Evolutionary conservation across 2,888 invertebrate species (phyloP).

Genomic region (Stictocephala bisonia): DNA sequence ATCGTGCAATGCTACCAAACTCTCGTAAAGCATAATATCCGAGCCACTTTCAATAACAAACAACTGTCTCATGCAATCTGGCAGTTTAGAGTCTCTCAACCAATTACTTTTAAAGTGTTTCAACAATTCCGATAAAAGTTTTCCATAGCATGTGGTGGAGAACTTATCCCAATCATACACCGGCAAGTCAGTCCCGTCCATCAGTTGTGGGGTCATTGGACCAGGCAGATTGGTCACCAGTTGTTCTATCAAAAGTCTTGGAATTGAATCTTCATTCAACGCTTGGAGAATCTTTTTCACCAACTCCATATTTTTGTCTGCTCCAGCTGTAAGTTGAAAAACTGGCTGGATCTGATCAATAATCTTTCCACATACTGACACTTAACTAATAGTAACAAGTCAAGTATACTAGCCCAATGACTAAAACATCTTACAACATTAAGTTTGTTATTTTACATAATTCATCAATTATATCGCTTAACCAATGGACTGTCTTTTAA

Average conservation of each 20-base stretch:
- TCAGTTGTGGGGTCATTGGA: constrained; percentile 74
- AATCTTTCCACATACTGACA: too few relatives aligned
- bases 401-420: too few relatives aligned
- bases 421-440: too few relatives aligned
- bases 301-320: constrained; percentile 1
- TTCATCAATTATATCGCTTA: too few relatives aligned
- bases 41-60: constrained; percentile 69
- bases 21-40: constrained; percentile 64
- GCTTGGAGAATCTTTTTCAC: constrained; percentile 25
- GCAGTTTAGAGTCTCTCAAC: constrained; percentile 62
- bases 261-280: constrained; percentile 59
- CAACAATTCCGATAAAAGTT: constrained; percentile 40
- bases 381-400: too few relatives aligned
- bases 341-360: constrained; percentile 33
- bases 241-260: constrained; percentile 60
- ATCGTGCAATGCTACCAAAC: constrained; percentile 66
- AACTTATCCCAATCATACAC: constrained; percentile 36
- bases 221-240: constrained; percentile 67
- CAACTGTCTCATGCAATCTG: constrained; percentile 65
- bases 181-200: constrained; percentile 68
- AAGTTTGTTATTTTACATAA: too few relatives aligned
- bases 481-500: too few relatives aligned
- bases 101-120: neutral
- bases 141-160: constrained; percentile 38
- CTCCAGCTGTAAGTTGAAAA: constrained; percentile 44